Evolutionary conservation across 37 sponge, comb jelly and placozoan genomes (phyloP).

Genomic region (Petrosia ficiformis): DNA sequence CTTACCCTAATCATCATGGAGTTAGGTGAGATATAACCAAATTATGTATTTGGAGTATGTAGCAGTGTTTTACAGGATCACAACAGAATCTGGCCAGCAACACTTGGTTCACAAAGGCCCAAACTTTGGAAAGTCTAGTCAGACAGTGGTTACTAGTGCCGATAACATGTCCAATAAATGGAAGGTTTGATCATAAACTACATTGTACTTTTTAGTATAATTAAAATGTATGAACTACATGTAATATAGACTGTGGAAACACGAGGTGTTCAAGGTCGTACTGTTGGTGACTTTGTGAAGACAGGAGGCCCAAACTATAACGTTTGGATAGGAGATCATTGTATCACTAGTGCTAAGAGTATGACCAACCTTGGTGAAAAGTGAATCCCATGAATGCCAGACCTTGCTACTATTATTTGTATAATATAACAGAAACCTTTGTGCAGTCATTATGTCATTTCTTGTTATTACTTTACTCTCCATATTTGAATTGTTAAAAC

Average conservation of each 20-base stretch:
- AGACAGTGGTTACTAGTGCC: background rate
- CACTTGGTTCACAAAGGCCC: background rate
- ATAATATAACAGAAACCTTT: background rate
- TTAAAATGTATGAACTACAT: too few relatives aligned
- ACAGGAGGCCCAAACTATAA: background rate
- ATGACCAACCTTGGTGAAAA: slow-evolving; percentile 8
- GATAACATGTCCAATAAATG: slow-evolving; percentile 9
- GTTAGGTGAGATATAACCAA: background rate
- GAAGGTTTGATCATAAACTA: too few relatives aligned
- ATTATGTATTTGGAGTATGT: too few relatives aligned
- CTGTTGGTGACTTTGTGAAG: slow-evolving; percentile 6
- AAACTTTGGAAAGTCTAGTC: background rate
- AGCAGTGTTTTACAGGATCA: too few relatives aligned
- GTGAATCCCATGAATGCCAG: background rate
- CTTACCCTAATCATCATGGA: background rate
- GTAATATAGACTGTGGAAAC: background rate
- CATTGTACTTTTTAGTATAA: too few relatives aligned
- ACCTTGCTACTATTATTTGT: background rate
- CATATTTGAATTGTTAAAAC: too few relatives aligned
- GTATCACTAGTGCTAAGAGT: slow-evolving; percentile 1
- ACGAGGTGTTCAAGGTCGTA: slow-evolving; percentile 1
- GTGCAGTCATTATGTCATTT: background rate
- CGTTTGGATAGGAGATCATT: background rate
- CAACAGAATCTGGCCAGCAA: too few relatives aligned
- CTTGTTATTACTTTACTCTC: too few relatives aligned